phyloP scores from a whole-genome alignment of 2,113 vertebrate species.

The Scolopax mira region DNA sequence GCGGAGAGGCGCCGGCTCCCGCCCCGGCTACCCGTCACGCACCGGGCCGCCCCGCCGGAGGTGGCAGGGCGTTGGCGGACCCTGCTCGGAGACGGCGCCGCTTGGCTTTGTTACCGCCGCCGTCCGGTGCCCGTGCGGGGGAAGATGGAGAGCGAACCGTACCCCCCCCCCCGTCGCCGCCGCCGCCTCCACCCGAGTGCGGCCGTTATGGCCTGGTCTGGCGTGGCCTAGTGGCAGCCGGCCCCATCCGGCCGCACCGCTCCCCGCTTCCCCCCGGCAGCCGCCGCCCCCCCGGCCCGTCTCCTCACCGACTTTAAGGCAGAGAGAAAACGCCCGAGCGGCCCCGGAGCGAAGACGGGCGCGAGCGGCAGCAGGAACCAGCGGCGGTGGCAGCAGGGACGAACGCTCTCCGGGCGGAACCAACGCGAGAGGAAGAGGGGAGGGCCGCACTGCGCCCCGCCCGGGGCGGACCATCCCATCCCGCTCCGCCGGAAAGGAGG shows the following conservation, averaged over 20 bases:
- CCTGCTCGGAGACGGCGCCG: neutral
- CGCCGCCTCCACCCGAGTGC: neutral
- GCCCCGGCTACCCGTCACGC: neutral
- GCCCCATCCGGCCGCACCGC: neutral
- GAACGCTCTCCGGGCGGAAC: constrained; percentile 41
- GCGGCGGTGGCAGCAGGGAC: too few relatives aligned
- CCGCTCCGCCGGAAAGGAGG: neutral
- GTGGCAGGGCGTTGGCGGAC: neutral
- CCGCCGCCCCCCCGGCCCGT: neutral
- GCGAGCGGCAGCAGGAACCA: neutral
- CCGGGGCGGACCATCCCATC: neutral
- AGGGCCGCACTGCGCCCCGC: neutral
- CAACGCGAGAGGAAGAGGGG: constrained; percentile 44
- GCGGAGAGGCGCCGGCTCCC: neutral
- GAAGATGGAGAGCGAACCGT: too few relatives aligned
- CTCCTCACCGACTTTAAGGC: constrained; percentile 76
- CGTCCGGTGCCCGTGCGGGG: neutral
- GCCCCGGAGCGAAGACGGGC: constrained; percentile 27
- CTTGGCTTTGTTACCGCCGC: neutral
- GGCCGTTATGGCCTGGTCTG: neutral
- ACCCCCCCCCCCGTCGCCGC: too few relatives aligned
- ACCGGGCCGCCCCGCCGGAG: neutral
- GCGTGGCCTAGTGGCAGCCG: neutral
- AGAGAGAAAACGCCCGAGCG: constrained; percentile 69
- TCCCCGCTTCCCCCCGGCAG: neutral